A percentile compares a stretch with the other conserved stretches of the same genome.
Conservation (phyloP, 2,888 invertebrate species). For the Cybosia mesomella region DNA sequence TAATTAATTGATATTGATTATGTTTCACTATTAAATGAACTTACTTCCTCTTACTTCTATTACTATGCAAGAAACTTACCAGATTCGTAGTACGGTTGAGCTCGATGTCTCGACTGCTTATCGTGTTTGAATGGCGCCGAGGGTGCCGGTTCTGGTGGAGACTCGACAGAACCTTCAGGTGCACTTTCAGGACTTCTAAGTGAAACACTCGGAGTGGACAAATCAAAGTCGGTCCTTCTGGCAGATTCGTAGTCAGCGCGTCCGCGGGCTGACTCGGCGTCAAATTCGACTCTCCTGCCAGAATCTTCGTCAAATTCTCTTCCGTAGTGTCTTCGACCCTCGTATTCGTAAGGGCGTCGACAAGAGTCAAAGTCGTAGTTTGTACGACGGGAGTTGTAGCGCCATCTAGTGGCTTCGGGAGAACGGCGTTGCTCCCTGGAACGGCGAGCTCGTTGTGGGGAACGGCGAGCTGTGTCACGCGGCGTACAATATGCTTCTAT, state of each 20-base stretch:
- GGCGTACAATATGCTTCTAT: conserved; percentile 92
- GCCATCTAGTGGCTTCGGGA: conserved; percentile 81
- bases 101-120: conserved; percentile 73
- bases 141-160: conserved; percentile 84
- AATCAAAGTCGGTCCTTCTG: conserved; percentile 80
- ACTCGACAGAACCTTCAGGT: conserved; percentile 80
- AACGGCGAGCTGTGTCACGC: conserved; percentile 87
- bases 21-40: too few species aligned
- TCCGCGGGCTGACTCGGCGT: conserved; percentile 78
- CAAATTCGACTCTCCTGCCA: conserved; percentile 75
- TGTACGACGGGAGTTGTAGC: conserved; percentile 78
- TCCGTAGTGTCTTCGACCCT: conserved; percentile 67
- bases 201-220: conserved; percentile 78
- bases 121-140: conserved; percentile 79
- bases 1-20: too few species aligned
- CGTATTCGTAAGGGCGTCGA: conserved; percentile 81
- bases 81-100: conserved; percentile 84
- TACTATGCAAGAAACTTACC: conserved; percentile 62
- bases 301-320: conserved; percentile 79
- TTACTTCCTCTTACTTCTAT: not conserved
- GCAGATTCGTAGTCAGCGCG: conserved; percentile 84
- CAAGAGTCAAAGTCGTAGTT: conserved; percentile 80
- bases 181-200: conserved; percentile 82
- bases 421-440: conserved; percentile 80
- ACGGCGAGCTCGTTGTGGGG: conserved; percentile 80